Percentiles rank a stretch among this genome's conserved stretches.
These are phyloP conservation scores for Mythimna pallens DNA, from an alignment of 2,888 invertebrate genomes.

Conservation along the genomic window DNA sequence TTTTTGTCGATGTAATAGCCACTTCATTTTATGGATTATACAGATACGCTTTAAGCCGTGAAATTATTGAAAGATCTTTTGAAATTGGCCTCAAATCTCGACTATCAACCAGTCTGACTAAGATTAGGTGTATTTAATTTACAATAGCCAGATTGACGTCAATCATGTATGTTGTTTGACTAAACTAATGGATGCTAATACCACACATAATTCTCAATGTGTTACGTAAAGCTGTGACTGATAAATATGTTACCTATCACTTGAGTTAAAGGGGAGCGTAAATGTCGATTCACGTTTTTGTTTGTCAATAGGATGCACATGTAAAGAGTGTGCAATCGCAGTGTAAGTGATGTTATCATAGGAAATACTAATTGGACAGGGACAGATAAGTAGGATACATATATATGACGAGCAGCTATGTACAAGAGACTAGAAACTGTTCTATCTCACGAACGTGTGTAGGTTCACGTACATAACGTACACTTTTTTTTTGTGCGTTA, in stretches of 20 bases:
- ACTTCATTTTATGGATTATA: constrained; percentile 52
- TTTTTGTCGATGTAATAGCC: constrained; percentile 51
- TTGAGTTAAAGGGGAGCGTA: constrained; percentile 12
- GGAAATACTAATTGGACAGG: constrained; percentile 25
- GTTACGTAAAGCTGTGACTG: constrained; percentile 48
- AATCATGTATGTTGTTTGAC: constrained; percentile 54
- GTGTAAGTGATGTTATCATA: constrained; percentile 17
- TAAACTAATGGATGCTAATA: constrained; percentile 64
- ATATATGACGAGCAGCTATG: background rate
- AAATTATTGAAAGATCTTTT: constrained; percentile 58
- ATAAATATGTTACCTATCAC: constrained; percentile 45
- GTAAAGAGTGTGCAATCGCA: constrained; percentile 12
- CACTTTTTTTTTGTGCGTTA: no score
- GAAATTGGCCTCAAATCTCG: constrained; percentile 51
- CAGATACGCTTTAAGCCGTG: constrained; percentile 55
- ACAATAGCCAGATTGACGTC: constrained; percentile 63
- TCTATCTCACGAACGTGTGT: no score
- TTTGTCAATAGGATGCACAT: constrained; percentile 40
- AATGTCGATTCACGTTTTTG: constrained; percentile 25
- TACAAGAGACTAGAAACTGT: background rate
- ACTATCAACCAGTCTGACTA: constrained; percentile 51
- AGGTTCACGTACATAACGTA: no score
- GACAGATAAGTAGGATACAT: constrained; percentile 24
- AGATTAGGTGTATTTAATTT: constrained; percentile 56
- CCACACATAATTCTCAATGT: constrained; percentile 50